A percentile compares a stretch with the other conserved stretches of the same genome.
Evolutionary conservation across 2,797 vertebrate genomes (phyloP).

Genomic region (Meda fulgida): DNA sequence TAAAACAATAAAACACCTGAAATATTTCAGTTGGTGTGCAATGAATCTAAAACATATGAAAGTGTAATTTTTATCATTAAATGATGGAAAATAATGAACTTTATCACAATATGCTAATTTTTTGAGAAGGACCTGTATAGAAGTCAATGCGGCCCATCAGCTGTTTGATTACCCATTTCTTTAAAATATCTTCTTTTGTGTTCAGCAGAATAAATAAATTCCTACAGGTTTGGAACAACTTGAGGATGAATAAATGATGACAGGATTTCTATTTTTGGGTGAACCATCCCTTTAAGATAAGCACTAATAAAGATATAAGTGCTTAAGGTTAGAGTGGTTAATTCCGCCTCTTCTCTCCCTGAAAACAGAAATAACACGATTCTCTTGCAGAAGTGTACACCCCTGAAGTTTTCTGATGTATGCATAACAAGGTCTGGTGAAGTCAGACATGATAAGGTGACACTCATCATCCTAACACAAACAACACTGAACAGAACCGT

Average conservation of each 20-base stretch:
- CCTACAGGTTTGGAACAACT: neutral
- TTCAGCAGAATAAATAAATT: neutral
- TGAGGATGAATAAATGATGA: neutral
- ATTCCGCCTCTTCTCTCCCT: neutral
- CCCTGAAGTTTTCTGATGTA: neutral
- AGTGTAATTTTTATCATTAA: too few relatives aligned
- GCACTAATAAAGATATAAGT: neutral
- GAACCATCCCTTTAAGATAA: neutral
- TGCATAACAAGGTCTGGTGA: constrained; percentile 29
- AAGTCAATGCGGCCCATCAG: neutral
- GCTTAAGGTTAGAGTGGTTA: neutral
- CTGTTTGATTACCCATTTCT: neutral
- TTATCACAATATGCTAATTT: too few relatives aligned
- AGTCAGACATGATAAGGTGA: constrained; percentile 46
- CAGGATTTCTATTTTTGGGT: neutral
- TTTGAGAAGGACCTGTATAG: too few relatives aligned
- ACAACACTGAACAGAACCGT: neutral
- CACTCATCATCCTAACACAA: constrained; percentile 30
- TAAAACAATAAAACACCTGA: too few relatives aligned
- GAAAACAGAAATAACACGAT: neutral
- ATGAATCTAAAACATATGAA: too few relatives aligned
- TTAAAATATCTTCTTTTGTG: neutral
- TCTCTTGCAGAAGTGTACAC: neutral
- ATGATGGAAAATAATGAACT: too few relatives aligned
- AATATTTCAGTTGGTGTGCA: too few relatives aligned